Evolutionary conservation across 2,888 invertebrate genomes (phyloP).

Genomic region (Polydrusus cervinus): DNA sequence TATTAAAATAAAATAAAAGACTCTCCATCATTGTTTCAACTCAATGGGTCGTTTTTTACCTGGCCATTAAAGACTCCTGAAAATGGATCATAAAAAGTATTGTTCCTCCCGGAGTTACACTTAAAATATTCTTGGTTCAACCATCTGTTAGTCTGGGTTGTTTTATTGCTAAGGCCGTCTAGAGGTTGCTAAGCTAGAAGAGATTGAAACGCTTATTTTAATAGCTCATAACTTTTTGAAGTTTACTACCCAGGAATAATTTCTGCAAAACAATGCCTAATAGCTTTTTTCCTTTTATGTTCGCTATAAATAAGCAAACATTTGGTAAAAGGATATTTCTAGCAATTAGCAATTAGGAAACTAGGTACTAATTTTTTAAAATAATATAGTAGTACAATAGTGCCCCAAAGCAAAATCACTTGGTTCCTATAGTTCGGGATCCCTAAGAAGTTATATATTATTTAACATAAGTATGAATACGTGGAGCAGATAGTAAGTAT

Average conservation of each 20-base stretch:
- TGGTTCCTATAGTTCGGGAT: too few relatives aligned
- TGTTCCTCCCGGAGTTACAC: conserved; percentile 53
- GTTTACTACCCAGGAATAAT: conserved; percentile 28
- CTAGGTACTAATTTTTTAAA: too few relatives aligned
- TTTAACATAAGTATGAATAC: too few relatives aligned
- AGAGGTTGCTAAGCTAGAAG: conserved; percentile 43
- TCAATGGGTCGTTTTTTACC: conserved; percentile 42
- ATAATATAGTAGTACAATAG: too few relatives aligned
- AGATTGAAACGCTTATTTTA: conserved; percentile 42
- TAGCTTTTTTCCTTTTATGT: not conserved
- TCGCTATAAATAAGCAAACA: not conserved
- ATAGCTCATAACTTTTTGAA: conserved; percentile 38
- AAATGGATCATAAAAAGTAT: conserved; percentile 34
- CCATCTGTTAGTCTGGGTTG: conserved; percentile 46
- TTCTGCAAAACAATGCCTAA: conserved; percentile 2
- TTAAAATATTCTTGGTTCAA: conserved; percentile 48
- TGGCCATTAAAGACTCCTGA: conserved; percentile 22
- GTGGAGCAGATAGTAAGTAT: too few relatives aligned
- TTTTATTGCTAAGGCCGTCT: conserved; percentile 54
- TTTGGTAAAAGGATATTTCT: not conserved
- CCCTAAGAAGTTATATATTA: too few relatives aligned
- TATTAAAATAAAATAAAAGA: not conserved
- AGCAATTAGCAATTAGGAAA: too few relatives aligned
- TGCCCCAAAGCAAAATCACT: too few relatives aligned
- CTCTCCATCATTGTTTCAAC: conserved; percentile 17